phyloP scores from a whole-genome alignment of 2,113 vertebrate genomes.

The Rousettus leschenaultii region DNA sequence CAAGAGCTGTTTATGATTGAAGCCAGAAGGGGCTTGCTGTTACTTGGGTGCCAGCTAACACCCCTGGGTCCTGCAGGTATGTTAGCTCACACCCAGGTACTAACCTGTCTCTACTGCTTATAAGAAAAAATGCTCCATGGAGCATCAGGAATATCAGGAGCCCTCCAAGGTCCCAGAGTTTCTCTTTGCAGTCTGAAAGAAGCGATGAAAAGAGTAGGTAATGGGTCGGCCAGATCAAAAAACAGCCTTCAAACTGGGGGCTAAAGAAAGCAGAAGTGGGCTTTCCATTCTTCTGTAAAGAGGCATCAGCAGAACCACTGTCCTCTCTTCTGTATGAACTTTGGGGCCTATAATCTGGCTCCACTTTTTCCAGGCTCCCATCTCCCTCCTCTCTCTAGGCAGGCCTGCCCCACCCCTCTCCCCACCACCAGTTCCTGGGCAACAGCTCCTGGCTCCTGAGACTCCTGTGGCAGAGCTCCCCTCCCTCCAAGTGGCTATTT shows the following conservation, averaged over 20 bases:
- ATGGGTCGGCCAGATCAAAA: neutral
- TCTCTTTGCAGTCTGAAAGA: neutral
- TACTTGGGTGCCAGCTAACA: neutral
- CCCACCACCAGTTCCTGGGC: neutral
- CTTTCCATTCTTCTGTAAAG: neutral
- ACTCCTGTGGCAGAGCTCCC: neutral
- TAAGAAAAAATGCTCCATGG: neutral
- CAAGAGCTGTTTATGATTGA: neutral
- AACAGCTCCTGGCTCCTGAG: neutral
- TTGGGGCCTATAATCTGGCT: neutral
- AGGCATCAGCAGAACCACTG: neutral
- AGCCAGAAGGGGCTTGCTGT: neutral
- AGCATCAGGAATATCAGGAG: too few species aligned
- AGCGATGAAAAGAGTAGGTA: neutral
- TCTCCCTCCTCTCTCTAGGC: neutral
- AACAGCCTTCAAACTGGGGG: neutral
- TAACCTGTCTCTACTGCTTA: neutral
- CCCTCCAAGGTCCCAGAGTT: neutral
- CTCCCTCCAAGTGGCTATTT: slow-evolving; percentile 30
- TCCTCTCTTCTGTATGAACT: neutral
- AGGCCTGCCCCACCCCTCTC: neutral
- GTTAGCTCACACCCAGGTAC: neutral
- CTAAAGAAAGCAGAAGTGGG: neutral
- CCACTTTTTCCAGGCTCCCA: neutral
- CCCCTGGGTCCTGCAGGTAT: neutral